phyloP scores from a whole-genome alignment of 2,888 invertebrate species.

The Dorcus hopei region DNA sequence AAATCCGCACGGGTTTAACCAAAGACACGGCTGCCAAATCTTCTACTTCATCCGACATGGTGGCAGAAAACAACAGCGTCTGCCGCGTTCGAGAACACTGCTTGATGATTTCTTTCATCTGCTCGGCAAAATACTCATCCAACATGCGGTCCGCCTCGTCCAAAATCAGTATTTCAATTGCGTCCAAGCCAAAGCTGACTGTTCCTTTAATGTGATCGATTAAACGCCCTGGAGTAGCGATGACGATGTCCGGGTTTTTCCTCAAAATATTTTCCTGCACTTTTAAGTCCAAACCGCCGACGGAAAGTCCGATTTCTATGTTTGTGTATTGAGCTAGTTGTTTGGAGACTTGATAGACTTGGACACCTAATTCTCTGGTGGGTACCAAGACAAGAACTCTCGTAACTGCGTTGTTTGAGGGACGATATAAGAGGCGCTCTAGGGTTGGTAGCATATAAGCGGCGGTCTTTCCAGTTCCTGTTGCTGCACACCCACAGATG shows the following conservation, averaged over 20 bases:
- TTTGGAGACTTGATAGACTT: constrained; percentile 92
- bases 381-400: constrained; percentile 93
- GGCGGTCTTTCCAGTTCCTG: constrained; percentile 97
- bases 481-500: constrained; percentile 97
- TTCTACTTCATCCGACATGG: constrained; percentile 98
- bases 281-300: constrained; percentile 86
- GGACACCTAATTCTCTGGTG: constrained; percentile 95
- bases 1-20: constrained; percentile 88
- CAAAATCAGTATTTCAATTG: constrained; percentile 82
- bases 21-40: constrained; percentile 92
- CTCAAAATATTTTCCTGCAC: constrained; percentile 71
- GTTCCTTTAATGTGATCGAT: constrained; percentile 97
- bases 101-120: constrained; percentile 96
- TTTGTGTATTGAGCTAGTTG: constrained; percentile 86
- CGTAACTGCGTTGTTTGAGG: constrained; percentile 67
- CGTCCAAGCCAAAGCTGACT: constrained; percentile 84
- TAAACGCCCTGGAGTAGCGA: constrained; percentile 96
- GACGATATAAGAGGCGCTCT: constrained; percentile 87
- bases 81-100: constrained; percentile 89
- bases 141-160: constrained; percentile 89
- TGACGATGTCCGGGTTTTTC: constrained; percentile 92
- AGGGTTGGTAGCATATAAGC: constrained; percentile 98
- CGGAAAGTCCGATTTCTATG: constrained; percentile 78
- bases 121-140: constrained; percentile 97
- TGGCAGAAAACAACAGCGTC: constrained; percentile 97